Evolutionary conservation across 1,140 invertebrate species (phyloP).

Genomic region (Trichomalopsis sarcophagae): DNA sequence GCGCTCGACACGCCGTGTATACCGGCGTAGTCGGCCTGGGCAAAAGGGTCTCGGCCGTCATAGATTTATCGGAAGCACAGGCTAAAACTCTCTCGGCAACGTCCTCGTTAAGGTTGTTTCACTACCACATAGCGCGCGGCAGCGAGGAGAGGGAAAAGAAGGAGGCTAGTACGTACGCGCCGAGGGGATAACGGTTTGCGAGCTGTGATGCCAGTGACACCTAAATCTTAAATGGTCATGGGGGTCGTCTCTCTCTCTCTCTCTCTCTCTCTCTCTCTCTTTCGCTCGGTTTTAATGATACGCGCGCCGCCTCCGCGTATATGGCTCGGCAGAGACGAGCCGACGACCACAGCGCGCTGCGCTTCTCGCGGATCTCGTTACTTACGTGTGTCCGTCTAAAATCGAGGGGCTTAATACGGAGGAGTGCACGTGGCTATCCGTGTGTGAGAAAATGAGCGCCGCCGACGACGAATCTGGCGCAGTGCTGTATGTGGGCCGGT

Average conservation of each 20-base stretch:
- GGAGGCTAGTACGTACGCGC: neutral
- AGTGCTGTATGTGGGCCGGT: neutral
- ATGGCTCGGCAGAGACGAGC: neutral
- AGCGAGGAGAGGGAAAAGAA: neutral
- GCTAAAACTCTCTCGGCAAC: neutral
- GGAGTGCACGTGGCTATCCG: neutral
- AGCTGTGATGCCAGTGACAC: conserved; percentile 35
- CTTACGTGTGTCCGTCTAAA: neutral
- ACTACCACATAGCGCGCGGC: neutral
- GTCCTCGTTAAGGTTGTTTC: conserved; percentile 40
- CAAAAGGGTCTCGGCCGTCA: neutral
- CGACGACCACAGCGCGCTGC: neutral
- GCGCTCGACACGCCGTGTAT: neutral
- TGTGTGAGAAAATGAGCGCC: conserved; percentile 9
- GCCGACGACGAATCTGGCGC: neutral
- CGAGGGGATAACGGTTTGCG: conserved; percentile 4
- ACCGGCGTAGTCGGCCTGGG: neutral
- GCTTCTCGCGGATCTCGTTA: conserved; percentile 10
- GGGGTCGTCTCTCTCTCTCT: conserved; percentile 38
- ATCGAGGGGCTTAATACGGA: neutral
- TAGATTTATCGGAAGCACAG: conserved; percentile 19
- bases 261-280: neutral
- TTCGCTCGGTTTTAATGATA: conserved; percentile 20
- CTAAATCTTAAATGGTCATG: conserved; percentile 56
- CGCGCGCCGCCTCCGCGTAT: conserved; percentile 3